These are phyloP conservation scores for Hymenopus coronatus DNA, from an alignment of 2,888 invertebrate genomes.

Conservation along the genomic window DNA sequence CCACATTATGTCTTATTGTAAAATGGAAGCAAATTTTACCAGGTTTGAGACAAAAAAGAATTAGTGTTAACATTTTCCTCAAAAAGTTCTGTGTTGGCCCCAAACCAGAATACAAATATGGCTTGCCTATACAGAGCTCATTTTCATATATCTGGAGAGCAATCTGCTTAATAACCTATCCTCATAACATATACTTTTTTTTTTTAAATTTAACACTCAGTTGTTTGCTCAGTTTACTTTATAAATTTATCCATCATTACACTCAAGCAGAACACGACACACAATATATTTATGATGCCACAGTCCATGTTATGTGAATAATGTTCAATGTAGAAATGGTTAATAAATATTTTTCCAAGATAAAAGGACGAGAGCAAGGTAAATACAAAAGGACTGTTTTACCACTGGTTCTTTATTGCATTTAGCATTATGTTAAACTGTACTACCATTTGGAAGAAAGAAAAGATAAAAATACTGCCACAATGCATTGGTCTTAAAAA, in stretches of 20 bases:
- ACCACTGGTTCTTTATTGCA: background rate
- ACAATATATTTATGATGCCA: background rate
- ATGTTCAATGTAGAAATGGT: background rate
- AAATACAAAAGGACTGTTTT: background rate
- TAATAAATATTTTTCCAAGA: background rate
- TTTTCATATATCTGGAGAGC: background rate
- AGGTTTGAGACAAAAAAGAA: background rate
- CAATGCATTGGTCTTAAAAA: too few species aligned
- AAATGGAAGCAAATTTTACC: conserved; percentile 6
- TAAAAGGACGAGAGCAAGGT: background rate
- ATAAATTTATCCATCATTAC: too few species aligned
- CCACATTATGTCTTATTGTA: conserved; percentile 10
- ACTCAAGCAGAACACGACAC: background rate
- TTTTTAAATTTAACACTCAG: background rate
- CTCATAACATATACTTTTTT: background rate
- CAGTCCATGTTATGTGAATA: background rate
- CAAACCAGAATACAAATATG: background rate
- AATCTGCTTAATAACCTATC: background rate
- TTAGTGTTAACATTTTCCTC: background rate
- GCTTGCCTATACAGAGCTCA: background rate
- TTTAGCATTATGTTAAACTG: background rate
- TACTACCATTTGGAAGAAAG: background rate
- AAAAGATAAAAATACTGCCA: too few species aligned
- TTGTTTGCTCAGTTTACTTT: too few species aligned
- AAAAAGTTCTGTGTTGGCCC: background rate